These are phyloP conservation scores for Garra rufa DNA, from an alignment of 2,113 vertebrate genomes.

Conservation along the genomic window DNA sequence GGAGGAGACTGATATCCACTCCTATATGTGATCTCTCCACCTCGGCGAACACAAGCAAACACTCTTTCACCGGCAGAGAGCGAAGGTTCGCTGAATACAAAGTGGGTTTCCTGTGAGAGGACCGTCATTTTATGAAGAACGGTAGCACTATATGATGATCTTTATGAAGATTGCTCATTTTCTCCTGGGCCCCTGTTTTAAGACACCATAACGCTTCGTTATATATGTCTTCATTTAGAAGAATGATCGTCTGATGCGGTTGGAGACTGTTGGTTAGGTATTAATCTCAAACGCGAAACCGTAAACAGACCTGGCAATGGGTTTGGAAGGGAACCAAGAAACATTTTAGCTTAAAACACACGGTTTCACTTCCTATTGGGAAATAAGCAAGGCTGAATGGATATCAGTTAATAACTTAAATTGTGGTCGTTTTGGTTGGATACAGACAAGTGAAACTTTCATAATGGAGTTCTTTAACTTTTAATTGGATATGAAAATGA, in stretches of 20 bases:
- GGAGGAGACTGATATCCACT: conserved; percentile 75
- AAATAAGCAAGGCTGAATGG: conserved; percentile 68
- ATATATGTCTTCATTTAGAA: conserved; percentile 10
- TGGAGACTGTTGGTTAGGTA: neutral
- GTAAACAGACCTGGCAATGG: conserved; percentile 55
- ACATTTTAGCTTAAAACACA: conserved; percentile 61
- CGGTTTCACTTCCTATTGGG: conserved; percentile 65
- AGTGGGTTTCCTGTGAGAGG: neutral
- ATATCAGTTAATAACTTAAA: conserved; percentile 80
- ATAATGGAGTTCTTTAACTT: conserved; percentile 78
- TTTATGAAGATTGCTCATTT: conserved; percentile 5
- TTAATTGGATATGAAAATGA: conserved; percentile 78
- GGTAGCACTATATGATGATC: neutral
- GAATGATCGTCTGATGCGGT: neutral
- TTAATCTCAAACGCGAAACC: neutral
- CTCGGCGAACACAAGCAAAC: conserved; percentile 36
- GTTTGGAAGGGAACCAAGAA: conserved; percentile 64
- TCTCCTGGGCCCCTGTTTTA: neutral
- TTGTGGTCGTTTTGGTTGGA: conserved; percentile 74
- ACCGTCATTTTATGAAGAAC: neutral
- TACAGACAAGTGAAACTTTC: conserved; percentile 70
- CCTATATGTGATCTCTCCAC: conserved; percentile 72
- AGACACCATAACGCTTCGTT: neutral
- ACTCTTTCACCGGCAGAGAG: conserved; percentile 1
- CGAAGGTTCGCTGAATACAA: conserved; percentile 4